These are phyloP conservation scores for Thalassarche chlororhynchos DNA, from an alignment of 2,113 vertebrate species.

Conservation along the genomic window DNA sequence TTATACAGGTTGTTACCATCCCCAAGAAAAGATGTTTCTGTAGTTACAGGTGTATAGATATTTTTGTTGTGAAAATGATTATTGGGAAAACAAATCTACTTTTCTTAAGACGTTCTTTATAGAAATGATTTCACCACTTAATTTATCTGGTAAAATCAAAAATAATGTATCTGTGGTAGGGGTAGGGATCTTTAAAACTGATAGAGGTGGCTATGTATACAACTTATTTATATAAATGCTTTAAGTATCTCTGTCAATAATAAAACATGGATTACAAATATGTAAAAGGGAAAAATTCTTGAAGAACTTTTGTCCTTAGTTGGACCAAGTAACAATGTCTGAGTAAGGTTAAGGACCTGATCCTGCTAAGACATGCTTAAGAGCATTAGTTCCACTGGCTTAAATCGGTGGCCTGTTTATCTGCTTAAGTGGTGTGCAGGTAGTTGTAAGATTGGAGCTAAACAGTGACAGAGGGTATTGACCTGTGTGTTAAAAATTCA, in stretches of 20 bases:
- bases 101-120: slow-evolving; percentile 55
- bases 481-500: slow-evolving; percentile 31
- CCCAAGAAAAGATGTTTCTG: slow-evolving; percentile 51
- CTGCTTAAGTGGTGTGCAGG: neutral
- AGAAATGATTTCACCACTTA: slow-evolving; percentile 18
- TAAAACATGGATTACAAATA: neutral
- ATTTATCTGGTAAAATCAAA: slow-evolving; percentile 71
- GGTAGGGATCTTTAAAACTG: slow-evolving; percentile 67
- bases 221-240: slow-evolving; percentile 74
- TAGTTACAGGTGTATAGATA: slow-evolving; percentile 54
- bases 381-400: neutral
- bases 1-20: slow-evolving; percentile 56
- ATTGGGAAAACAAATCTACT: slow-evolving; percentile 65
- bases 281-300: neutral
- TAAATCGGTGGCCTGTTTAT: neutral
- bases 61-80: slow-evolving; percentile 73
- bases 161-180: slow-evolving; percentile 64
- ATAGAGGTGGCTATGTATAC: slow-evolving; percentile 66
- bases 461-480: neutral
- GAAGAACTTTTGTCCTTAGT: neutral
- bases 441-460: neutral
- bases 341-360: neutral
- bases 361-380: neutral
- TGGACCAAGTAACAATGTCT: neutral
- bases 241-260: slow-evolving; percentile 66